Evolutionary conservation across 1,140 invertebrate species (phyloP), one percentile per base, ranked within the genome.

Genomic region (Cydia amplana): DNA sequence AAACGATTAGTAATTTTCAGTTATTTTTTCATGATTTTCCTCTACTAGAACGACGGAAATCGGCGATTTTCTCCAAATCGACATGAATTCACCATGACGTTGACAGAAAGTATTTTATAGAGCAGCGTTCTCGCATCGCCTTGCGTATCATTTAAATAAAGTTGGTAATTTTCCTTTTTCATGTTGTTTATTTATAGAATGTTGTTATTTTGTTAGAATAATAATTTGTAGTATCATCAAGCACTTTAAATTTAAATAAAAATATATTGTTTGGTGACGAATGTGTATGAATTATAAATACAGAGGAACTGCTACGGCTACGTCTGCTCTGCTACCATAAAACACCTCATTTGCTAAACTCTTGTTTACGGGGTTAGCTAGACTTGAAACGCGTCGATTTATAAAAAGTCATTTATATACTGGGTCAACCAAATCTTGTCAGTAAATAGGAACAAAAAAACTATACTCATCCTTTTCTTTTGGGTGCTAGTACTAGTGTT

Each of bases 101-200:
- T 70, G 65, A 70, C 65, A 70, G 36, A 40, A 70, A 70, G 65
- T 70, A 18, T 40, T 73, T 73, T 73, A 51, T 55, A 25, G 72
- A 16, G 43, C 46, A 73, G 5, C 12, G 4, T 73, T 46, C 18
- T 72, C 16, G 14, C 32, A 16, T n/a, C 28, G 64, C 12, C 2
- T 70, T 60, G 9, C n/a, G 16, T 16, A 28, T 6, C 36, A 20
- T n/a, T 25, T 16, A 28, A 43, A 23, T 14, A 4, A 12, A 49
- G n/a, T 1, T 55, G 4, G 51, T 18, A n/a, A 16, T 55, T 55
- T 49, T n/a, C 9, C n/a, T n/a, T n/a, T n/a, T n/a, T n/a, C n/a
- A 49, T n/a, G 36, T 40, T 40, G 0, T 40, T 40, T 40, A 10
- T 9, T 40, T 40, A 9, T 40, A 40, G 1, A 40, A 40, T 40